Conservation (phyloP, 2,888 invertebrate genomes). For the Polyploca ridens region DNA sequence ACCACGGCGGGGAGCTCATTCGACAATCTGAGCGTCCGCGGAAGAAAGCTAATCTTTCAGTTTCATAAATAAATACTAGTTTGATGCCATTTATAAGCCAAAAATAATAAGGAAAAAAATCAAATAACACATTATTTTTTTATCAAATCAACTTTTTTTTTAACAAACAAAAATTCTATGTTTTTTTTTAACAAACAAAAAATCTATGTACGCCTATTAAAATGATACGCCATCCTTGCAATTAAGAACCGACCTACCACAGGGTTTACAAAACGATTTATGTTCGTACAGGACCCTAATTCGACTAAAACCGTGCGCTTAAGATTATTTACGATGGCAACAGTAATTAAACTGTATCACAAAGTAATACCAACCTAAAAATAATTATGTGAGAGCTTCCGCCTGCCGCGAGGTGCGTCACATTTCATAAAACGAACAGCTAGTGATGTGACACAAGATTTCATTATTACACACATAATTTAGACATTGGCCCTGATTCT, state of each 20-base stretch:
- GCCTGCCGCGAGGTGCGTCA: background rate
- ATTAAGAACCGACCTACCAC: background rate
- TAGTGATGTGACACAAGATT: background rate
- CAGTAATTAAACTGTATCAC: conserved; percentile 9
- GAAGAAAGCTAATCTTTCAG: too few species aligned
- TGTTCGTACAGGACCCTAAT: conserved; percentile 4
- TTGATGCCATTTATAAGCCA: too few species aligned
- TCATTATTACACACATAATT: too few species aligned
- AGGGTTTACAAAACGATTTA: conserved; percentile 6
- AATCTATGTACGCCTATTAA: background rate
- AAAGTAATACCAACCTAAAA: conserved; percentile 8
- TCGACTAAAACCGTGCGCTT: background rate
- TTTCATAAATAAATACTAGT: too few species aligned
- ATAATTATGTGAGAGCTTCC: conserved; percentile 5
- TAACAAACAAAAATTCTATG: too few species aligned
- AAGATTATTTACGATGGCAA: conserved; percentile 1
- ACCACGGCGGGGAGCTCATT: too few species aligned
- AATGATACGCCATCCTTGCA: background rate
- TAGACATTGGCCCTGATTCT: too few species aligned
- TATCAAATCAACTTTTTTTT: too few species aligned
- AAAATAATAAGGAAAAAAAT: too few species aligned
- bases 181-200: background rate
- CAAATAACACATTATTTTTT: too few species aligned
- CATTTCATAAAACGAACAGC: background rate
- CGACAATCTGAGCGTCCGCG: too few species aligned